Evolutionary conservation across 2,113 vertebrate species (phyloP), one percentile per base, ranked within the genome.

Genomic region (Chloropsis cyanopogon): DNA sequence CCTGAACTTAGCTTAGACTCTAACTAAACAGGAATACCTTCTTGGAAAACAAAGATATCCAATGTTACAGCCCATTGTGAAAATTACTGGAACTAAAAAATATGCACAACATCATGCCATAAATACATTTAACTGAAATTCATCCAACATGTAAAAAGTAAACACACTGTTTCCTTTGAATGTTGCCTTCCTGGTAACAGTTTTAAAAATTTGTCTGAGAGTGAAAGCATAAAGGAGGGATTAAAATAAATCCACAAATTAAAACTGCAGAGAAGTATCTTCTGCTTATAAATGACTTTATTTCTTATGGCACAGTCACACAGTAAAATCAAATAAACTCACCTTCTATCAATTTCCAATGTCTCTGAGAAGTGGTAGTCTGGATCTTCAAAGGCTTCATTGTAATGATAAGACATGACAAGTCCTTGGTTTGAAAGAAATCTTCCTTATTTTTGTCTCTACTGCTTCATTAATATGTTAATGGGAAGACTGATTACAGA

Each of bases 321-420:
- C 22, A 78, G 22, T 9, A 71, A 60, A 56, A 77, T 86, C 14
- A 46, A 31, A 54, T 26, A 50, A 44, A 97, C 98, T 97, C 96
- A 99, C 99, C 98, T 94, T 95, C 95, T 98, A 82, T 98, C 97
- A 41, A 98, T 95, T 93, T 98, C 98, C 89, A 97, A 73, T 6
- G 98, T 98, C 60, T 98, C 97, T 6, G 98, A 98, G 90, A 98
- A 98, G 94, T 98, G 97, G 86, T 98, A 98, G 76, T 98, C 97
- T 70, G 97, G 95, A 56, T 97, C 59, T 90, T 96, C 97, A 56
- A 86, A 95, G 72, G 65, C 97, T 73, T 97, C 94, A 44, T 93
- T 97, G 91, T 97, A 96, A 89, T 97, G 95, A 66, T 94, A 95
- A 90, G 97, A 95, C 98, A 99, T 98, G 94, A 24, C 49, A 78